Conservation (phyloP, 1,140 invertebrate species). For the Drosophila persimilis region DNA sequence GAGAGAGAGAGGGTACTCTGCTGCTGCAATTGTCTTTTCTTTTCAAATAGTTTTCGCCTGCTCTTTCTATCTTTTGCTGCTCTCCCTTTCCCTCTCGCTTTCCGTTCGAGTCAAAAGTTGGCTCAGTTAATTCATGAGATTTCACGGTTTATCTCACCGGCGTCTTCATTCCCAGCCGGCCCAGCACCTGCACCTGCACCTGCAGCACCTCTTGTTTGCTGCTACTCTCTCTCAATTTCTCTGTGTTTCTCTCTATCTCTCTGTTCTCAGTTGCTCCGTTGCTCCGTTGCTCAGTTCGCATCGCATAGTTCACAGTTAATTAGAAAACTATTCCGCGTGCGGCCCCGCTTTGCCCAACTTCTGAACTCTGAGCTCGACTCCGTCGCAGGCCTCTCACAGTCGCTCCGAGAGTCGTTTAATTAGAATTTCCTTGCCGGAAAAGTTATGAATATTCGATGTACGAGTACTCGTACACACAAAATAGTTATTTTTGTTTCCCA, state of each 20-base stretch:
- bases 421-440: slow-evolving; percentile 47
- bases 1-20: not conserved
- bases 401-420: slow-evolving; percentile 50
- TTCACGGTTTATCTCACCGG: slow-evolving; percentile 74
- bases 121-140: slow-evolving; percentile 76
- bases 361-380: slow-evolving; percentile 47
- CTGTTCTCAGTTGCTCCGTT: slow-evolving; percentile 1
- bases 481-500: not conserved
- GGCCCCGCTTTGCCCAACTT: slow-evolving; percentile 53
- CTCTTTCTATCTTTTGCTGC: not conserved
- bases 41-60: slow-evolving; percentile 66
- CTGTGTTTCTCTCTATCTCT: not conserved
- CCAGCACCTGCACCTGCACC: not conserved
- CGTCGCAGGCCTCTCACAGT: slow-evolving; percentile 4
- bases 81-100: slow-evolving; percentile 22
- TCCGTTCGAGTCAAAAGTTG: slow-evolving; percentile 64
- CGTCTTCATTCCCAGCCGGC: slow-evolving; percentile 2
- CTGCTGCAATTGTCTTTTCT: slow-evolving; percentile 74
- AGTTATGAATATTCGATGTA: slow-evolving; percentile 58
- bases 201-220: slow-evolving; percentile 20
- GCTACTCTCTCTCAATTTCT: slow-evolving; percentile 1
- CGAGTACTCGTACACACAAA: slow-evolving; percentile 7
- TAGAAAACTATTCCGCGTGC: slow-evolving; percentile 72
- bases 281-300: slow-evolving; percentile 23
- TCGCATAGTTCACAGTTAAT: slow-evolving; percentile 75